Evolutionary conservation across 2,797 vertebrate species (phyloP).

Genomic region (Glyptemys insculpta): DNA sequence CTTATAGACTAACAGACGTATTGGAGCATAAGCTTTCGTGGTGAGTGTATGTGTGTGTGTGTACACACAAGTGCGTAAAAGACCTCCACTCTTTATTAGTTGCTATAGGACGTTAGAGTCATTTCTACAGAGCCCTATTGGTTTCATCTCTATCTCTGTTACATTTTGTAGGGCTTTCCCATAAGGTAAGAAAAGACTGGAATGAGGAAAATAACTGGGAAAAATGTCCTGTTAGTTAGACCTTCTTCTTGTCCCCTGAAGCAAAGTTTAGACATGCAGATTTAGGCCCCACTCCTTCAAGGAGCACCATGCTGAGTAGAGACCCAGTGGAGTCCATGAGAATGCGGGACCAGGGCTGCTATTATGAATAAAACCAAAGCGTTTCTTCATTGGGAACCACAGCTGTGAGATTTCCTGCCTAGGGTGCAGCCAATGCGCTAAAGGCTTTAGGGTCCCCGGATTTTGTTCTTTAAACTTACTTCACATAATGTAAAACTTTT

Average conservation of each 20-base stretch:
- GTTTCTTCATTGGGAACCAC: background rate
- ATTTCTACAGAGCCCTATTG: background rate
- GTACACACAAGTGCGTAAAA: background rate
- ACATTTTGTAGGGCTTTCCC: background rate
- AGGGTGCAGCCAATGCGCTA: background rate
- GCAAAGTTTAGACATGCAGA: background rate
- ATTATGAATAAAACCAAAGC: background rate
- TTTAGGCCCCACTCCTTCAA: background rate
- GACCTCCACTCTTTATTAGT: background rate
- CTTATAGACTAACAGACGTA: no score
- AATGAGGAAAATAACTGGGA: slow-evolving; percentile 3
- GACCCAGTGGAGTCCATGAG: background rate
- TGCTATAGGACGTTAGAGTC: background rate
- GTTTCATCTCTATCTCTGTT: slow-evolving; percentile 19
- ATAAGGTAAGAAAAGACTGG: slow-evolving; percentile 34
- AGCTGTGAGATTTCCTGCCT: background rate
- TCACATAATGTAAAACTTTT: slow-evolving; percentile 13
- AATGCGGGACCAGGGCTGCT: background rate
- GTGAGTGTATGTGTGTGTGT: background rate
- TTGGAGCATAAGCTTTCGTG: no score
- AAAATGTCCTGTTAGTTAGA: background rate
- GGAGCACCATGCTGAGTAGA: background rate
- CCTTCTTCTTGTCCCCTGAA: background rate
- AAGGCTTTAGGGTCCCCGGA: background rate
- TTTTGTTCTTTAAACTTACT: background rate